These are phyloP conservation scores for Hirudo medicinalis DNA, from an alignment of 1,140 invertebrate species.

Conservation along the genomic window DNA sequence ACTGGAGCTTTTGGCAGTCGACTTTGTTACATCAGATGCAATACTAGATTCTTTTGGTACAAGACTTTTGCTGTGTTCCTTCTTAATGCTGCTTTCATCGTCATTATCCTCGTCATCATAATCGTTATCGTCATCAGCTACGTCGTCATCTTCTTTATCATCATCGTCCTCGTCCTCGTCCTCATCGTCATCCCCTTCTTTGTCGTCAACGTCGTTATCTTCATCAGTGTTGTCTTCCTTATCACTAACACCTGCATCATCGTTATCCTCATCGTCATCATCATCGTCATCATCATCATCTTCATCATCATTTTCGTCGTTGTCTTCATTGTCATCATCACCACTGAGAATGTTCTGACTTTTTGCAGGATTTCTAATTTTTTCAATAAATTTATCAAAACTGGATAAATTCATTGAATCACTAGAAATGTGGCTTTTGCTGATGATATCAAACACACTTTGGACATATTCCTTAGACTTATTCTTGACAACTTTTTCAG, in stretches of 20 bases:
- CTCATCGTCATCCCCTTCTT: not conserved
- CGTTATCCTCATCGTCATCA: slow-evolving; percentile 5
- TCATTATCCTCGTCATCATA: slow-evolving; percentile 5
- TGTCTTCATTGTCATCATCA: slow-evolving; percentile 7
- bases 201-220: not conserved
- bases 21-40: not conserved
- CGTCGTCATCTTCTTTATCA: not conserved
- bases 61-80: not conserved
- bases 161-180: not conserved
- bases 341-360: not conserved
- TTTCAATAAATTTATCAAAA: not conserved
- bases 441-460: not conserved
- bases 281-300: not conserved
- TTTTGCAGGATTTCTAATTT: not conserved
- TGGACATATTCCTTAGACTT: not conserved
- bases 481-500: not conserved
- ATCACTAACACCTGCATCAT: not conserved
- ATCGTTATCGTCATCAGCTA: slow-evolving; percentile 3
- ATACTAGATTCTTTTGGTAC: not conserved
- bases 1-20: not conserved
- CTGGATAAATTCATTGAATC: not conserved
- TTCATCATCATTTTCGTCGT: not conserved
- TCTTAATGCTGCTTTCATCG: not conserved
- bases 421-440: not conserved
- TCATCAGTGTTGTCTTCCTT: not conserved